phyloP scores from a whole-genome alignment of 2,888 invertebrate species.

The Himalopsyche kuldschensis region DNA sequence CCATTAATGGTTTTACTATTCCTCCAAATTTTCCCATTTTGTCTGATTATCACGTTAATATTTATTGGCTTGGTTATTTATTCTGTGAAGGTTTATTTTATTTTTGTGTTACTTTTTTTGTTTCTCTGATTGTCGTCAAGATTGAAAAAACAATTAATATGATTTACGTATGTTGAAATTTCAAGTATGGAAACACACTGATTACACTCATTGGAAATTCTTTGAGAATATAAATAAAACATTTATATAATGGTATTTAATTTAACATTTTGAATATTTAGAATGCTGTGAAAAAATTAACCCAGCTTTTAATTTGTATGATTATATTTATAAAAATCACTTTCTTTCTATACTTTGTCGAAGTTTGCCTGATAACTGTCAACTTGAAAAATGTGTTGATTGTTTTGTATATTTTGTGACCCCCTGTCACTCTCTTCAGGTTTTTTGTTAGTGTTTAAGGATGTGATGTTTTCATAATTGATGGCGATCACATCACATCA shows the following conservation, averaged over 20 bases:
- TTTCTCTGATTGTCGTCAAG: not conserved
- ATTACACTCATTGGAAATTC: not conserved
- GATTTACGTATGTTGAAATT: not conserved
- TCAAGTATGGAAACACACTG: not conserved
- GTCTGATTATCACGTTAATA: not conserved
- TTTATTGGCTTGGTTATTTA: not conserved
- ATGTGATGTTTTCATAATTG: conserved; percentile 1
- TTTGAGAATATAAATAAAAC: too few species aligned
- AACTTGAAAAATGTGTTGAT: not conserved
- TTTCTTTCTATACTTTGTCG: not conserved
- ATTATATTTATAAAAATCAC: not conserved
- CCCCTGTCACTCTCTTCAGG: not conserved
- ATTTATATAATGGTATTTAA: too few species aligned
- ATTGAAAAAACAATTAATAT: not conserved
- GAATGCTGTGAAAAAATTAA: too few species aligned
- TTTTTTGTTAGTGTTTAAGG: not conserved
- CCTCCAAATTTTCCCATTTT: not conserved
- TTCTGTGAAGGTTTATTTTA: not conserved
- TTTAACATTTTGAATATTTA: too few species aligned
- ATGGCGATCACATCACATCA: not conserved
- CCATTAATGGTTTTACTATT: not conserved
- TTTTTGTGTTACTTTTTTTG: not conserved
- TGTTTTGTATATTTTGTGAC: not conserved
- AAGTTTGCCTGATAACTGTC: not conserved
- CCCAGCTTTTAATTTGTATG: too few species aligned